Conservation (phyloP, 2,888 invertebrate species). For the Carabus problematicus region DNA sequence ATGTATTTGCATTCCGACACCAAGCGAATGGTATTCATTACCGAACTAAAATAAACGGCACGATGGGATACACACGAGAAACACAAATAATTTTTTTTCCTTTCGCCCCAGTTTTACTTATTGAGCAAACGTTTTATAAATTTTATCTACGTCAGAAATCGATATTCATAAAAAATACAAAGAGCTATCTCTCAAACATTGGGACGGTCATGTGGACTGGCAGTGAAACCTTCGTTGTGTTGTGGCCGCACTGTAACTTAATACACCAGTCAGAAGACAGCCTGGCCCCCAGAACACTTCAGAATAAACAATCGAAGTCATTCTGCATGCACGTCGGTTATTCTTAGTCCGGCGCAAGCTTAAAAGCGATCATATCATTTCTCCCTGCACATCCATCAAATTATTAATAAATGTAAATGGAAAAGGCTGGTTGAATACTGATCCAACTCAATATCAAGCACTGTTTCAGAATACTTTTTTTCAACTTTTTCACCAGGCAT, state of each 20-base stretch:
- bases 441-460: no score
- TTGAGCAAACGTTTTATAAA: slow-evolving; percentile 28
- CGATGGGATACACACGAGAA: slow-evolving; percentile 13
- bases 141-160: slow-evolving; percentile 39
- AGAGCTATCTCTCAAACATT: slow-evolving; percentile 39
- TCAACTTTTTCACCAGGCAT: no score
- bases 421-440: no score
- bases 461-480: no score
- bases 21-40: slow-evolving; percentile 5
- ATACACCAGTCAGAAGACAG: no score
- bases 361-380: no score
- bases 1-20: slow-evolving; percentile 29
- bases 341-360: not conserved
- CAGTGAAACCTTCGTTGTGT: not conserved
- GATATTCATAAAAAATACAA: slow-evolving; percentile 42
- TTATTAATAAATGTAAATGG: no score
- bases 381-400: no score
- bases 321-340: slow-evolving; percentile 30
- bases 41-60: no score
- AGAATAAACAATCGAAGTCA: slow-evolving; percentile 33
- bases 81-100: slow-evolving; percentile 38
- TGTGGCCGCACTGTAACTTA: no score
- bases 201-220: slow-evolving; percentile 28
- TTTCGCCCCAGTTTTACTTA: slow-evolving; percentile 24
- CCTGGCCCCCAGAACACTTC: no score